Conservation (phyloP, 1,140 invertebrate genomes). For the Penaeus indicus region DNA sequence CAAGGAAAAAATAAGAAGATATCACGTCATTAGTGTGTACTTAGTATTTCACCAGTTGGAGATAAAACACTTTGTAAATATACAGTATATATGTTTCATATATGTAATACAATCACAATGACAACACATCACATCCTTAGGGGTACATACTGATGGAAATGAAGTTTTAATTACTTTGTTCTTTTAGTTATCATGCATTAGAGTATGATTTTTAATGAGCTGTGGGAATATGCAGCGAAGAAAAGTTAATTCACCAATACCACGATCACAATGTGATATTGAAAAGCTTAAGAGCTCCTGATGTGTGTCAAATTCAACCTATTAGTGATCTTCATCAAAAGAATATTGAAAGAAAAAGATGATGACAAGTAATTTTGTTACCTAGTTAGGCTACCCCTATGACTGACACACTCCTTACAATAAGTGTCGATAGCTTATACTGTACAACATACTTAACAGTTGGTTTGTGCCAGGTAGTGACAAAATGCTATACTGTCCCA, state of each 20-base stretch:
- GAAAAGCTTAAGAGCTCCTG: conserved; percentile 24
- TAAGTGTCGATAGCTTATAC: background rate
- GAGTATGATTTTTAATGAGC: background rate
- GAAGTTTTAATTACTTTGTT: conserved; percentile 10
- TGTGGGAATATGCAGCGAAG: conserved; percentile 34
- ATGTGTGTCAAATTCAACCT: conserved; percentile 46
- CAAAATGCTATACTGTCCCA: conserved; percentile 25
- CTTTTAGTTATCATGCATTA: conserved; percentile 42
- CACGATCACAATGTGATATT: conserved; percentile 34
- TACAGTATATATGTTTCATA: conserved; percentile 48
- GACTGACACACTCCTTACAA: background rate
- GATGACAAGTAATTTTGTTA: conserved; percentile 28
- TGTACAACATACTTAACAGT: conserved; percentile 30
- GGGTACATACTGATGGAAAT: conserved; percentile 48
- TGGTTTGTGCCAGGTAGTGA: conserved; percentile 26
- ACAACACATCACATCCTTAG: conserved; percentile 53
- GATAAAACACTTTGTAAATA: conserved; percentile 44
- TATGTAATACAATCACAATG: conserved; percentile 47
- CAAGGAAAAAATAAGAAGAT: conserved; percentile 63
- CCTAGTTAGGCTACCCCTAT: background rate
- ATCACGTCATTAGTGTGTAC: conserved; percentile 53
- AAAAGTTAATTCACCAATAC: conserved; percentile 3
- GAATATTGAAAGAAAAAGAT: conserved; percentile 22
- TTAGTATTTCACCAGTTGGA: conserved; percentile 43
- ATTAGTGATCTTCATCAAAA: conserved; percentile 35